These are phyloP conservation scores for Drosophila nr. medialis DNA, from an alignment of 2,888 invertebrate species.

Conservation along the genomic window DNA sequence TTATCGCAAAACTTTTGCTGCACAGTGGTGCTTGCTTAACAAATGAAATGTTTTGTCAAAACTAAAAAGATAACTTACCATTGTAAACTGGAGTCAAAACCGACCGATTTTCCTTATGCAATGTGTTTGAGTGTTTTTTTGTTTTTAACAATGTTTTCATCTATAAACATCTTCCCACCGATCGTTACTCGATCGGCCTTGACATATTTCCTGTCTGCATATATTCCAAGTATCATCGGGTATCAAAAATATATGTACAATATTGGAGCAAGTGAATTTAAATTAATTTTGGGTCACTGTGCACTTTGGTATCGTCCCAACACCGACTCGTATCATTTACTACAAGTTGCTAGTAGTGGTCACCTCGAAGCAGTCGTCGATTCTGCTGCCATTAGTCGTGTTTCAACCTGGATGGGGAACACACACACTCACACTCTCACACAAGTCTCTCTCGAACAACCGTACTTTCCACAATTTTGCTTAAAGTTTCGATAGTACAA, in stretches of 20 bases:
- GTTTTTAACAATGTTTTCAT: neutral
- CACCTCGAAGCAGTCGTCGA: slow-evolving; percentile 51
- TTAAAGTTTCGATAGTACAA: slow-evolving; percentile 35
- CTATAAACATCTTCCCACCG: neutral
- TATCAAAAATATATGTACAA: neutral
- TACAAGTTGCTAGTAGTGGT: slow-evolving; percentile 3
- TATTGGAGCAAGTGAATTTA: too few species aligned
- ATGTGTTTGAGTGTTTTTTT: neutral
- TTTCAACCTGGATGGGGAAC: slow-evolving; percentile 39
- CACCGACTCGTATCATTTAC: slow-evolving; percentile 11
- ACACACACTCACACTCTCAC: slow-evolving; percentile 39
- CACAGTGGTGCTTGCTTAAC: slow-evolving; percentile 50
- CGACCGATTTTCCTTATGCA: neutral
- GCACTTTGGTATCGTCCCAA: slow-evolving; percentile 14
- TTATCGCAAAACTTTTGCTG: slow-evolving; percentile 48
- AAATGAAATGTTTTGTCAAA: neutral
- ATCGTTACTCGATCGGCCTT: neutral
- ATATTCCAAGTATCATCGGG: neutral
- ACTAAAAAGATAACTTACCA: neutral
- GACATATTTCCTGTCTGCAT: neutral
- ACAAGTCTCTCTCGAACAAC: slow-evolving; percentile 8
- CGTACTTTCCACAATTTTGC: slow-evolving; percentile 9
- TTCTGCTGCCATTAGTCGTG: slow-evolving; percentile 56
- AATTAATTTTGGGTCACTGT: slow-evolving; percentile 27
- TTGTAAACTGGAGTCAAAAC: neutral